Base-by-base conservation (phyloP, 1,140 invertebrate genomes). In the Heliconius hermathena region DNA sequence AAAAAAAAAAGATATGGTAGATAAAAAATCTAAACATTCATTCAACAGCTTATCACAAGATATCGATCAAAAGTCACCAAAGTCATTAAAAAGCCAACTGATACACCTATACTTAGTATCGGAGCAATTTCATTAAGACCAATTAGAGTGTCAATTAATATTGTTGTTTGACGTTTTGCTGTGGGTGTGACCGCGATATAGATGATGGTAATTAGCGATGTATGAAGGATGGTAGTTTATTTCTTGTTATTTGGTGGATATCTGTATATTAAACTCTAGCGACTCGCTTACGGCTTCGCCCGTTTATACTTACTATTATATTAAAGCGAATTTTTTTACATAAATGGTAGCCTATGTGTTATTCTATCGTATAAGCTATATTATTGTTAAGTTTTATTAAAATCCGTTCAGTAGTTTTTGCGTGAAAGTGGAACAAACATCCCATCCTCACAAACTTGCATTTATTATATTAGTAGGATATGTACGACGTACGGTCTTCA, bases 81-180 rank as follows among this genome's bases (percentile, higher is more conserved):
- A 73, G 71, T 80, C 79, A 72, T 80, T 80, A 80, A 80, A 80
- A 80, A 70, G 75, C 57, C 22, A 80, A 71, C 71, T 74, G 79
- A 80, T 80, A 76, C 70, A 22, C 49, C 57, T 33, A 26, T 20
- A 38, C 36, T 33, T 18, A 33, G 29, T 77, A 78, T 80, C 70
- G 77, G 33, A 74, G 83, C 88, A 85, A 88, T 90, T 88, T 89
- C 85, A 90, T 91, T 88, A 90, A 66, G 74, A 86, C 85, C 85
- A 89, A 89, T 89, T 88, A 84, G 83, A 38, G 73, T 80, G 86
- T 91, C 89, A 89, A 90, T 90, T 91, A 91, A 88, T 66, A 66
- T 89, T 73, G 57, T 74, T 71, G 78, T 88, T 89, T 87, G 89
- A 86, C 84, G 82, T 52, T 80, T 81, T 79, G 26, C 60, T 52